Evolutionary conservation across 2,113 vertebrate species (phyloP), one percentile per base, ranked within the genome.

Genomic region (Mormyrus lacerda): DNA sequence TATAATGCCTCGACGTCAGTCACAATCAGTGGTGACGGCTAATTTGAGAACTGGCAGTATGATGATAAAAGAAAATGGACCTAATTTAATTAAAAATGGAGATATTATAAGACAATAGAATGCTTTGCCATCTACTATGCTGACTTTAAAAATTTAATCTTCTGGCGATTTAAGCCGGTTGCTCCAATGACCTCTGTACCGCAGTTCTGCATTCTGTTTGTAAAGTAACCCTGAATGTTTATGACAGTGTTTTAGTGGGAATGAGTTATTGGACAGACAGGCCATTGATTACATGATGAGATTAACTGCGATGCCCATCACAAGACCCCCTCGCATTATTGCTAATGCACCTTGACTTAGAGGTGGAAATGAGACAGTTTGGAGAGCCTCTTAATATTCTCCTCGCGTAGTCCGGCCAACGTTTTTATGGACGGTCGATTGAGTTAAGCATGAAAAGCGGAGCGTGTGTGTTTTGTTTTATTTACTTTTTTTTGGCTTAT

Each of bases 61-160:
- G 4, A 79, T 19, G 15, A 79, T 39, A 69, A 69, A 69, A 69
- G 61, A 39, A 79, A 79, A 79, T 13, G 7, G 73, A 87, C 50
- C 85, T 53, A 53, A 87, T 53, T 42, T 55, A 55, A 87, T 87
- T 87, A 55, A 55, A 84, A 87, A 45, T 27, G 15, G 48, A 87
- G 83, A 50, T 48, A 55, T 39, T 87, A 87, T 5, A 87, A 51
- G 8, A 87, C 27, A 87, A 55, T 53, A 87, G 55, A 53, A 53
- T 17, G 45, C 5, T 51, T 15, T 51, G 15, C 31, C 85, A 21
- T 42, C 50, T 9, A 8, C 50, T 9, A 8, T 87, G 48, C 15
- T 39, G 50, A 31, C 15, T 55, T 55, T 53, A 53, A 53, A 87
- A 87, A 55, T 31, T 4, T 55, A 53, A 53, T 87, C 50, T 39